phyloP scores from a whole-genome alignment of 2,888 invertebrate genomes.

The Campopleginae sp. region DNA sequence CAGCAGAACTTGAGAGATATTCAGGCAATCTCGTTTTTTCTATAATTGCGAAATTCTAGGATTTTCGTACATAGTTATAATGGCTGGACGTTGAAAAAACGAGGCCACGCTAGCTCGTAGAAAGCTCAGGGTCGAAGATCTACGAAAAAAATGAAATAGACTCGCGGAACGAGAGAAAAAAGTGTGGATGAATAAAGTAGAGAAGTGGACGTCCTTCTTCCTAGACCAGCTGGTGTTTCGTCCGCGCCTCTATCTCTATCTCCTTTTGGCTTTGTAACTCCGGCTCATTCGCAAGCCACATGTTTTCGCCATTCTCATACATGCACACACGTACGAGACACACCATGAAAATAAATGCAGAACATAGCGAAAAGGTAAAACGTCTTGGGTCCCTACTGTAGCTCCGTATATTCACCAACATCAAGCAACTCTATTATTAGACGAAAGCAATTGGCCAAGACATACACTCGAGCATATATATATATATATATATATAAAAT shows the following conservation, averaged over 20 bases:
- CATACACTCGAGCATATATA: slow-evolving; percentile 67
- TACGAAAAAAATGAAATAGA: slow-evolving; percentile 31
- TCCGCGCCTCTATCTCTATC: slow-evolving; percentile 63
- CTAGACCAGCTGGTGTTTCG: slow-evolving; percentile 82
- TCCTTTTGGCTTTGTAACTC: slow-evolving; percentile 66
- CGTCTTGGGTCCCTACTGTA: slow-evolving; percentile 61
- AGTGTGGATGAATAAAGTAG: slow-evolving; percentile 66
- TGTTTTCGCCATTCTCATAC: slow-evolving; percentile 74
- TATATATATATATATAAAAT: slow-evolving; percentile 16
- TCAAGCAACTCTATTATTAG: slow-evolving; percentile 76
- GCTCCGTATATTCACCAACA: slow-evolving; percentile 27
- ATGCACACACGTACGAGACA: slow-evolving; percentile 70
- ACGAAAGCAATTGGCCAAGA: slow-evolving; percentile 73
- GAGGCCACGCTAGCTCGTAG: slow-evolving; percentile 43
- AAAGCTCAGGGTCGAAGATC: slow-evolving; percentile 58
- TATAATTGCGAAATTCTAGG: slow-evolving; percentile 64
- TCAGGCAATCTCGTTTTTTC: slow-evolving; percentile 58
- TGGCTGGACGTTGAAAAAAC: slow-evolving; percentile 15
- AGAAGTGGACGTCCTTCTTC: slow-evolving; percentile 74
- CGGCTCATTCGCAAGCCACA: slow-evolving; percentile 83
- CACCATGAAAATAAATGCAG: slow-evolving; percentile 79
- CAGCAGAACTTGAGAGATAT: slow-evolving; percentile 14
- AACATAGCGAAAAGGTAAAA: slow-evolving; percentile 66
- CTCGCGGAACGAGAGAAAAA: slow-evolving; percentile 37
- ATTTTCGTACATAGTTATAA: slow-evolving; percentile 19